These are phyloP conservation scores for Myotis brandtii DNA, from an alignment of 2,113 vertebrate genomes.

Conservation along the genomic window DNA sequence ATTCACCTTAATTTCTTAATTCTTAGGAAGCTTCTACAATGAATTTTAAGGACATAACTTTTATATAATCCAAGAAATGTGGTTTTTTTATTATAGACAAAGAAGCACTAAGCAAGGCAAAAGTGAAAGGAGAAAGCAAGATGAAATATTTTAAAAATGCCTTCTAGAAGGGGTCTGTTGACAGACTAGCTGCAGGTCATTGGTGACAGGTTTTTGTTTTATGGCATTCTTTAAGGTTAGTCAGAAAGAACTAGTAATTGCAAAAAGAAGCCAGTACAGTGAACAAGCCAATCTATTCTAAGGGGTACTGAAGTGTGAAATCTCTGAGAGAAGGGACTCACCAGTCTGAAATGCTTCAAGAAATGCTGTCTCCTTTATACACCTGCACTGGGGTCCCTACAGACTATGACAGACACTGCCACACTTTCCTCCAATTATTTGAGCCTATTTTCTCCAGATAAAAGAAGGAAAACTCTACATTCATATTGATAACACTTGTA, in stretches of 20 bases:
- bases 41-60: slow-evolving; percentile 38
- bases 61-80: slow-evolving; percentile 13
- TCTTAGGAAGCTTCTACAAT: slow-evolving; percentile 1
- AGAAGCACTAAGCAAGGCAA: slow-evolving; percentile 31
- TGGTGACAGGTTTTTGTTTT: slow-evolving; percentile 51
- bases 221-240: slow-evolving; percentile 50
- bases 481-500: slow-evolving; percentile 51
- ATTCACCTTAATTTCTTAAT: slow-evolving; percentile 30
- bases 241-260: slow-evolving; percentile 55
- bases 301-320: slow-evolving; percentile 43
- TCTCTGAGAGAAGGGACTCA: neutral
- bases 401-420: slow-evolving; percentile 39
- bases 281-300: slow-evolving; percentile 51
- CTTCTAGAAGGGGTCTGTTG: neutral
- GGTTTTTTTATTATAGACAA: slow-evolving; percentile 38
- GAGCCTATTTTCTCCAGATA: slow-evolving; percentile 39
- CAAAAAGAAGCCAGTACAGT: slow-evolving; percentile 24
- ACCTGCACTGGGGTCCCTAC: neutral
- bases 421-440: neutral
- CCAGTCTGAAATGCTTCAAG: slow-evolving; percentile 21
- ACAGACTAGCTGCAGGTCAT: neutral
- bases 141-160: slow-evolving; percentile 48
- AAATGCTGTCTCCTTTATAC: neutral
- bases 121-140: slow-evolving; percentile 46
- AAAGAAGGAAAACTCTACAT: slow-evolving; percentile 19